Percentiles rank a stretch among this genome's conserved stretches.
These are phyloP conservation scores for Leguminivora glycinivorella DNA, from an alignment of 1,140 invertebrate genomes.

Conservation along the genomic window DNA sequence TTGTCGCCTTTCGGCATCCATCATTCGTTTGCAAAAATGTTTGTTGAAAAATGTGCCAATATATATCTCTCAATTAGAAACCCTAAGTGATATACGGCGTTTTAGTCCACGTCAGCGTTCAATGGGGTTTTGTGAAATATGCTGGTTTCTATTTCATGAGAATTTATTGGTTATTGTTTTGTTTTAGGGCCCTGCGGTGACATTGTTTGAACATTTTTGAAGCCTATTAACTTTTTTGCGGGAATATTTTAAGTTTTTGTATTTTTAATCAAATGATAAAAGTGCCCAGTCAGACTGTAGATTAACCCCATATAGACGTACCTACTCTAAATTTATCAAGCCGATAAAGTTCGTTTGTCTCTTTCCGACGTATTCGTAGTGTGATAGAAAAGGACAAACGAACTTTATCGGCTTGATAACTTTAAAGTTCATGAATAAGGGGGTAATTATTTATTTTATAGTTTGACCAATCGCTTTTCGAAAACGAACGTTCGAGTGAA, in stretches of 20 bases:
- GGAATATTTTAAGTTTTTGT: background rate
- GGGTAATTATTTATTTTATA: too few species aligned
- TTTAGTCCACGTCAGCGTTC: slow-evolving; percentile 37
- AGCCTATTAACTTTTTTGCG: background rate
- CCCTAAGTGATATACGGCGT: slow-evolving; percentile 46
- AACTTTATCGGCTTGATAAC: too few species aligned
- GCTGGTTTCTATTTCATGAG: slow-evolving; percentile 40
- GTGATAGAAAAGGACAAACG: too few species aligned
- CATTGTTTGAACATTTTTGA: background rate
- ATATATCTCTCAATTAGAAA: slow-evolving; percentile 61
- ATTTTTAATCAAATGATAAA: background rate
- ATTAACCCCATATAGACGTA: too few species aligned
- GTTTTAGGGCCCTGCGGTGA: background rate
- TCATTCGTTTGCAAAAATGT: slow-evolving; percentile 34
- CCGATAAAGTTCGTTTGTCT: too few species aligned
- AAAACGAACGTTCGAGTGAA: too few species aligned
- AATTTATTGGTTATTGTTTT: slow-evolving; percentile 43
- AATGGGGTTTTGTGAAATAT: slow-evolving; percentile 36
- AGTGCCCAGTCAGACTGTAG: too few species aligned
- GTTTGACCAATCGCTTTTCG: too few species aligned
- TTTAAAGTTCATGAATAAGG: too few species aligned
- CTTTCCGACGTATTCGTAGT: too few species aligned
- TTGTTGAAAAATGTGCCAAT: slow-evolving; percentile 59
- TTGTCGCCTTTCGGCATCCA: slow-evolving; percentile 14
- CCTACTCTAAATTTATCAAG: too few species aligned